Percentiles rank a stretch among this genome's conserved stretches.
Conservation (phyloP, 1,140 invertebrate genomes). For the Macrocentrus cingulum region DNA sequence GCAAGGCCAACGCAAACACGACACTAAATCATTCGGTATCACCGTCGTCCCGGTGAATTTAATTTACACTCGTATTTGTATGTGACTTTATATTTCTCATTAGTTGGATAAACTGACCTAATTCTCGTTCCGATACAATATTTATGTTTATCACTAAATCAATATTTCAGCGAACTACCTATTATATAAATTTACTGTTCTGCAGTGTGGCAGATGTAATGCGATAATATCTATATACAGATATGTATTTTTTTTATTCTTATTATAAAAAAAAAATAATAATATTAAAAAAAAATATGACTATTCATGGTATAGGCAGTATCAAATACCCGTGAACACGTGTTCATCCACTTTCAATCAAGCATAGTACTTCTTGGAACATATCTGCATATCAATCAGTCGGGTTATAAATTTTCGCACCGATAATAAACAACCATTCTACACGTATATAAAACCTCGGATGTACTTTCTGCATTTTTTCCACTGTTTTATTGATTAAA, state of each 20-base stretch:
- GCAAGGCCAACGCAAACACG: constrained; percentile 38
- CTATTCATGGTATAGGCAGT: constrained; percentile 1
- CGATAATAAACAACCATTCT: constrained; percentile 27
- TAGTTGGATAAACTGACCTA: constrained; percentile 55
- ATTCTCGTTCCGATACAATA: constrained; percentile 38
- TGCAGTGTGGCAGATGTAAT: too few species aligned
- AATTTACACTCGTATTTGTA: constrained; percentile 51
- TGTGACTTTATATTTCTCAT: constrained; percentile 56
- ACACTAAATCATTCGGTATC: constrained; percentile 50
- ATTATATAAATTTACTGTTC: too few species aligned
- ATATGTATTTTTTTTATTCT: too few species aligned
- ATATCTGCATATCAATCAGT: constrained; percentile 51
- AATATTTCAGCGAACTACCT: too few species aligned
- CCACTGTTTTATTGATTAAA: not conserved
- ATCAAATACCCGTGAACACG: not conserved
- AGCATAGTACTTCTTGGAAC: constrained; percentile 55
- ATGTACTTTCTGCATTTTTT: constrained; percentile 22
- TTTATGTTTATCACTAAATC: constrained; percentile 12
- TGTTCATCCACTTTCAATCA: constrained; percentile 45
- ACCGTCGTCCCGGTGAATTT: constrained; percentile 46
- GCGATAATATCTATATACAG: too few species aligned
- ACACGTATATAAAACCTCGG: not conserved
- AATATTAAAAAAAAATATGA: constrained; percentile 26
- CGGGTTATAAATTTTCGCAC: constrained; percentile 46
- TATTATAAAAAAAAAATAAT: too few species aligned